phyloP scores from a whole-genome alignment of 2,888 invertebrate genomes.

The Limnephilus lunatus region DNA sequence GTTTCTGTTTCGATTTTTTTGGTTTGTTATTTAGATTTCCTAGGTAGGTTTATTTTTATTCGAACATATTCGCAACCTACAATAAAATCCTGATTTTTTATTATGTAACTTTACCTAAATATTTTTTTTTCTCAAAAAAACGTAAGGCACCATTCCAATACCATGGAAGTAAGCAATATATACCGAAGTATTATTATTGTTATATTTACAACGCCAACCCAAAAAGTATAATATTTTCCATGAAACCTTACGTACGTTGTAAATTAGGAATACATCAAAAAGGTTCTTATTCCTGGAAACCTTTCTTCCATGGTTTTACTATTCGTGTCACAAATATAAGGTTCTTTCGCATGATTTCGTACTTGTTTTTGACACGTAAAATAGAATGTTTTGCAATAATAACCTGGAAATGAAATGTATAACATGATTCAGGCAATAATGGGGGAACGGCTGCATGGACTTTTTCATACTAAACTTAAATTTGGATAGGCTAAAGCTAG shows the following conservation, averaged over 20 bases:
- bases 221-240: not conserved
- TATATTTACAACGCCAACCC: not conserved
- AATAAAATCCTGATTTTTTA: too few relatives aligned
- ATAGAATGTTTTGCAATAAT: not conserved
- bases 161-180: not conserved
- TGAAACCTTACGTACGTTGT: not conserved
- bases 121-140: not conserved
- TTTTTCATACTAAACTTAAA: too few relatives aligned
- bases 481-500: too few relatives aligned
- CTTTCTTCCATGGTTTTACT: not conserved
- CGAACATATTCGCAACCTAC: too few relatives aligned
- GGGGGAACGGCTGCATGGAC: too few relatives aligned
- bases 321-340: not conserved
- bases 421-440: too few relatives aligned
- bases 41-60: not conserved
- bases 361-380: not conserved
- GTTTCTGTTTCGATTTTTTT: not conserved
- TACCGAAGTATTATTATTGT: not conserved
- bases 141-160: not conserved
- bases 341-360: not conserved
- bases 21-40: not conserved
- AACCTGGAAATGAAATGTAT: too few relatives aligned
- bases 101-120: not conserved
- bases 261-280: not conserved
- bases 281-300: not conserved